Percentiles rank a stretch among this genome's conserved stretches.
Evolutionary conservation across 1,140 invertebrate species (phyloP).

Genomic region (Physella acuta): DNA sequence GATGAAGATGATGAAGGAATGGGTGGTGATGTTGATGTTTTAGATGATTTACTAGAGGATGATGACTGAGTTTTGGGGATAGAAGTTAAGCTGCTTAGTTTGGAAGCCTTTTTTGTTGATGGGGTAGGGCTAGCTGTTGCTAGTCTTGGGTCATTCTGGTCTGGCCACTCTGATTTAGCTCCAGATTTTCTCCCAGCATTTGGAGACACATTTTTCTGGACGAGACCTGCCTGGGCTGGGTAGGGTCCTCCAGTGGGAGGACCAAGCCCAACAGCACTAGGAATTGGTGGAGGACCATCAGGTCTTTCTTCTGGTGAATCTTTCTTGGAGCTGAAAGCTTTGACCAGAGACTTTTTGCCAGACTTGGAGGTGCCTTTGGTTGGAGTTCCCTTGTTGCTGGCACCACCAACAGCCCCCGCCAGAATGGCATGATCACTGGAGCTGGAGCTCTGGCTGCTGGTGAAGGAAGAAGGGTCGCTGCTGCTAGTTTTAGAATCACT

Average conservation of each 20-base stretch:
- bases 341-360: slow-evolving; percentile 37
- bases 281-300: slow-evolving; percentile 21
- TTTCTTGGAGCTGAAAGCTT: slow-evolving; percentile 38
- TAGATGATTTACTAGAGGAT: slow-evolving; percentile 27
- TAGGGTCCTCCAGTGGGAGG: slow-evolving; percentile 21
- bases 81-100: slow-evolving; percentile 48
- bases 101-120: slow-evolving; percentile 41
- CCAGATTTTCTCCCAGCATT: slow-evolving; percentile 16
- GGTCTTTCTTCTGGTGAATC: slow-evolving; percentile 32
- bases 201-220: slow-evolving; percentile 8
- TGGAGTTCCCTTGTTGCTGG: slow-evolving; percentile 44
- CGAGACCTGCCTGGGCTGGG: background rate
- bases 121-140: slow-evolving; percentile 29
- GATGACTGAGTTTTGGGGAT: slow-evolving; percentile 37
- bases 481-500: slow-evolving; percentile 32
- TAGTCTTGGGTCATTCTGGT: slow-evolving; percentile 19
- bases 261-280: slow-evolving; percentile 18
- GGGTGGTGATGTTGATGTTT: slow-evolving; percentile 16
- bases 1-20: slow-evolving; percentile 33
- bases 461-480: slow-evolving; percentile 24
- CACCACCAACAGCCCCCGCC: slow-evolving; percentile 26
- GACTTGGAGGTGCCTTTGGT: slow-evolving; percentile 44
- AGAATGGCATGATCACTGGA: slow-evolving; percentile 8
- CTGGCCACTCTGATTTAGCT: background rate
- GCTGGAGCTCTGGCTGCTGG: slow-evolving; percentile 17